Conservation (phyloP, 1,140 invertebrate genomes). For the Cotesia chilonis region DNA sequence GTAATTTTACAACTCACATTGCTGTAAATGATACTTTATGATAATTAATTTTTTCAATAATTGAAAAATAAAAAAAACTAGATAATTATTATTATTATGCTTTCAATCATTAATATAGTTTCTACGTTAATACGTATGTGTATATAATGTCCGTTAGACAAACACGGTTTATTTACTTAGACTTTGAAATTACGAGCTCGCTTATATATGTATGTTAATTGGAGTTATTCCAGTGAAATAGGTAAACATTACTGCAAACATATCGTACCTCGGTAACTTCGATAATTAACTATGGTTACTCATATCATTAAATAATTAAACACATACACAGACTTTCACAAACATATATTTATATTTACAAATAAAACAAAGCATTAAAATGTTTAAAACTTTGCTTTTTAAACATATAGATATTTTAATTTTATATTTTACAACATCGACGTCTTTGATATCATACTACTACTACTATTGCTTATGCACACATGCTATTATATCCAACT, state of each 20-base stretch:
- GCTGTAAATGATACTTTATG: too few relatives aligned
- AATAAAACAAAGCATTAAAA: not conserved
- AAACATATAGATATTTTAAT: too few relatives aligned
- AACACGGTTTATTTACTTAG: conserved; percentile 30
- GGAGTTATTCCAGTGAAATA: conserved; percentile 49
- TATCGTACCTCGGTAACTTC: conserved; percentile 18
- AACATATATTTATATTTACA: not conserved
- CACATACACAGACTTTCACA: not conserved
- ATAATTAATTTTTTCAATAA: too few relatives aligned
- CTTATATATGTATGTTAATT: conserved; percentile 48
- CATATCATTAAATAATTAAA: conserved; percentile 22
- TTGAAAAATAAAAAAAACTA: too few relatives aligned
- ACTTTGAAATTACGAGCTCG: conserved; percentile 6
- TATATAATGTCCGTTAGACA: conserved; percentile 18
- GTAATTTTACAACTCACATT: too few relatives aligned
- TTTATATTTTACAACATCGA: too few relatives aligned
- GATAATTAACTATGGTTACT: conserved; percentile 15
- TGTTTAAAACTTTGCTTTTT: not conserved
- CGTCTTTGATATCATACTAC: not conserved
- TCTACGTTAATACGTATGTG: too few relatives aligned
- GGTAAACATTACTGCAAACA: conserved; percentile 51
- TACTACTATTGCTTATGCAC: not conserved
- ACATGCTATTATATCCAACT: not conserved
- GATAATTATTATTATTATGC: too few relatives aligned
- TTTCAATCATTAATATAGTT: too few relatives aligned